Base-by-base conservation (phyloP, 2,113 vertebrate species). In the Petroica traversi region DNA sequence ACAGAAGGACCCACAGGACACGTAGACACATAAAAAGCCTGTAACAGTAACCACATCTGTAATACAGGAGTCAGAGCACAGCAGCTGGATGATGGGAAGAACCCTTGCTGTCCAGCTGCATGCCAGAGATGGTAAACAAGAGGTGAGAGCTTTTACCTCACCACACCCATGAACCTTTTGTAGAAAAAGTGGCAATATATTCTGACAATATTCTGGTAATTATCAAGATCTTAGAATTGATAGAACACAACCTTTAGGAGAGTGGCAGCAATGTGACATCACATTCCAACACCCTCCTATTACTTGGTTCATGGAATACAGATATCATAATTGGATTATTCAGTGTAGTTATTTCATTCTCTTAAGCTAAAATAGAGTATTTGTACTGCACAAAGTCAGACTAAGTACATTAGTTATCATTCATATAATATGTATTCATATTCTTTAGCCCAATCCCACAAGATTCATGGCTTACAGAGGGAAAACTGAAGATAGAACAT, bases 1-100 rank as follows among this genome's bases (percentile, higher is more conserved):
- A 94, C 82, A 73, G 45, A 25, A 72, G 69, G 74, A 82, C 71
- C 58, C 41, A 90, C 78, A 83, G 67, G 74, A 86, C 43, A 87
- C 0, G 0, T 1, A 75, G 1, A 2, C 49, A 71, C 58, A 79
- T 8, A 34, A 19, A 75, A 34, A 78, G 58, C 61, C 91, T 33
- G 26, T 23, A 48, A 69, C 26, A 66, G n/a, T 38, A 88, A 86
- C 58, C 64, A 92, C 78, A 74, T 67, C 66, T 71, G 72, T 38
- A 78, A 52, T 1, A 57, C 61, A 48, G 25, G 31, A 93, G 43
- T 45, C 63, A 29, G 59, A 68, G 62, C 58, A 38, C 0, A 1
- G 62, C 88, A 85, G 92, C 83, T 71, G 40, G 46, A 46, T n/a
- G 63, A 19, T 12, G 38, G 72, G 63, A 76, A 45, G 11, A 48